These are phyloP conservation scores for Drosophila asahinai DNA, from an alignment of 1,140 invertebrate genomes.

Conservation along the genomic window DNA sequence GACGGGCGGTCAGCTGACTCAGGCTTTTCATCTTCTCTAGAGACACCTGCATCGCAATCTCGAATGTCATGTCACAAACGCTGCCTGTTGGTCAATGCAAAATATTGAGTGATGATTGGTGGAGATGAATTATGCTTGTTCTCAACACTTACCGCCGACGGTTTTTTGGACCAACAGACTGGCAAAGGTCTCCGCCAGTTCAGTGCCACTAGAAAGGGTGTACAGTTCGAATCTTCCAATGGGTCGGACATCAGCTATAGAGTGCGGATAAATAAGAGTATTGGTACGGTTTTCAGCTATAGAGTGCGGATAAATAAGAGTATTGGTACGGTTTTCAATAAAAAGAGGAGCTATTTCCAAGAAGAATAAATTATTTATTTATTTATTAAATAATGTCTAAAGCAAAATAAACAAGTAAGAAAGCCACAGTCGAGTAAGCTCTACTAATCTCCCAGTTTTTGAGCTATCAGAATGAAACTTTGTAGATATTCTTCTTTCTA, in stretches of 20 bases:
- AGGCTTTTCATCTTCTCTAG: conserved; percentile 32
- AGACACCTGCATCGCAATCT: conserved; percentile 33
- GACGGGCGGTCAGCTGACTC: conserved; percentile 37
- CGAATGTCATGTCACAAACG: conserved; percentile 42
- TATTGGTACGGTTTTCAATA: not conserved
- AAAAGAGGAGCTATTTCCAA: too few species aligned
- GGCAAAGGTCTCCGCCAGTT: conserved; percentile 58
- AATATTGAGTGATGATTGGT: not conserved
- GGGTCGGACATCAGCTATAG: conserved; percentile 21
- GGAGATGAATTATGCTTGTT: too few species aligned
- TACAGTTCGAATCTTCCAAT: conserved; percentile 51
- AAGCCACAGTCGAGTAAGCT: too few species aligned
- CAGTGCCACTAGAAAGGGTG: conserved; percentile 33
- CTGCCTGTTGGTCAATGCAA: conserved; percentile 14
- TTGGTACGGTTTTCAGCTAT: not conserved
- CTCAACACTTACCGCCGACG: conserved; percentile 26
- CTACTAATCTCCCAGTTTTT: too few species aligned
- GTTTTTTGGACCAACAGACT: conserved; percentile 10
- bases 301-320: too few species aligned
- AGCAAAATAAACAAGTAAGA: too few species aligned
- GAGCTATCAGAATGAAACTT: too few species aligned
- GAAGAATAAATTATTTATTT: too few species aligned
- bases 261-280: not conserved
- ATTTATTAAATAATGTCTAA: too few species aligned
- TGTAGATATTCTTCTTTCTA: too few species aligned